Conservation (phyloP, 1,140 invertebrate genomes). For the Oppia nitens region DNA sequence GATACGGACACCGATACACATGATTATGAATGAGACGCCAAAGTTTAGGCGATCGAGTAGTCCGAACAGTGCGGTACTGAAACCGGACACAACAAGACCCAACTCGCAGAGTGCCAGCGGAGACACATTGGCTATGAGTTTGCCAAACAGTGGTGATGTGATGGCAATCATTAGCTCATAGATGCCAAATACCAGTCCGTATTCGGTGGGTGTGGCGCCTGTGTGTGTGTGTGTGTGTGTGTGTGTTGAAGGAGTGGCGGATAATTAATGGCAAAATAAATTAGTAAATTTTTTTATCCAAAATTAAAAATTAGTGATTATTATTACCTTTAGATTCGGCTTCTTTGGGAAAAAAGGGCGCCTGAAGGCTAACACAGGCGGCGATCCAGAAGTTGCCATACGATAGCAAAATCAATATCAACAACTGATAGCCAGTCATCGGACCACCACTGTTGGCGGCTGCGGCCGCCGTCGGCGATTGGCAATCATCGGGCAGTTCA, state of each 20-base stretch:
- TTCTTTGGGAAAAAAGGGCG: conserved; percentile 27
- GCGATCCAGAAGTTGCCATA: conserved; percentile 25
- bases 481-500: neutral
- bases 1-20: conserved; percentile 68
- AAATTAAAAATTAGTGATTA: neutral
- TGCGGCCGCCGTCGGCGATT: neutral
- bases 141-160: conserved; percentile 69
- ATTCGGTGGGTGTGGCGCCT: conserved; percentile 67
- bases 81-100: conserved; percentile 66
- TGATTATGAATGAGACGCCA: conserved; percentile 58
- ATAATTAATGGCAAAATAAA: neutral
- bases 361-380: conserved; percentile 25
- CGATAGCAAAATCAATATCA: conserved; percentile 1
- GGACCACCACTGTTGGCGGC: neutral
- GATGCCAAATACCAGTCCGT: conserved; percentile 77
- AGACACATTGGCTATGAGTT: conserved; percentile 37
- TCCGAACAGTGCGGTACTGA: conserved; percentile 49
- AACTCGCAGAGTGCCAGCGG: conserved; percentile 68
- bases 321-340: conserved; percentile 34
- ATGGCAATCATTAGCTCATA: conserved; percentile 83
- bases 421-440: conserved; percentile 4
- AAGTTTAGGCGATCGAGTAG: conserved; percentile 61
- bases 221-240: conserved; percentile 15
- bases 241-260: neutral
- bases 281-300: neutral